Percentiles rank a stretch among this genome's conserved stretches.
Conservation (phyloP, 2,888 invertebrate genomes). For the Germaria angustata region DNA sequence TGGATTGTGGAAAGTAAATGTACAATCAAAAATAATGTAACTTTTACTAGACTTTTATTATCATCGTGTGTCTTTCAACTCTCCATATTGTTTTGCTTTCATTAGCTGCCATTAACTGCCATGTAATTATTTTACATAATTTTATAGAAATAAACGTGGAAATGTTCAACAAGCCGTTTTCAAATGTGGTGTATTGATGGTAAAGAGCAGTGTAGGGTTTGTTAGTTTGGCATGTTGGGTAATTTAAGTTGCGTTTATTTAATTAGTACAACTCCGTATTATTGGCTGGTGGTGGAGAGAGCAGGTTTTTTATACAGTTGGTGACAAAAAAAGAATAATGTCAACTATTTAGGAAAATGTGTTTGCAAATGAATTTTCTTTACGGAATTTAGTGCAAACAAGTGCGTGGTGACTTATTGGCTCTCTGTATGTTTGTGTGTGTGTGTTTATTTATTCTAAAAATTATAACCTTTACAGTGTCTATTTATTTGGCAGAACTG, state of each 20-base stretch:
- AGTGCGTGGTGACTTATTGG: too few relatives aligned
- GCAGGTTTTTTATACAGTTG: slow-evolving; percentile 10
- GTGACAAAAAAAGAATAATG: not conserved
- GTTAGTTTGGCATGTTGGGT: slow-evolving; percentile 1
- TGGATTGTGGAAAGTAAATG: not conserved
- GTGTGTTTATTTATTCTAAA: too few relatives aligned
- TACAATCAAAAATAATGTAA: slow-evolving; percentile 1
- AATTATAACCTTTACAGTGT: too few relatives aligned
- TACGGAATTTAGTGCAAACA: not conserved
- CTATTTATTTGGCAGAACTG: too few relatives aligned
- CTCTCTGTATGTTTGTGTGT: too few relatives aligned
- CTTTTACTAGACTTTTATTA: slow-evolving; percentile 17
- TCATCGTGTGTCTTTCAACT: not conserved
- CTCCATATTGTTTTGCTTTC: not conserved
- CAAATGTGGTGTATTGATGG: not conserved
- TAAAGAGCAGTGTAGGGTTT: not conserved
- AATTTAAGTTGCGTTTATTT: not conserved
- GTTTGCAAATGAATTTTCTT: not conserved
- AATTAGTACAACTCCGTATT: slow-evolving; percentile 26
- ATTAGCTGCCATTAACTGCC: not conserved
- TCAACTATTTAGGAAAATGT: not conserved
- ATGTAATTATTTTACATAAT: slow-evolving; percentile 48
- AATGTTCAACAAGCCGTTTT: slow-evolving; percentile 16
- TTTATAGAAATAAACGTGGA: slow-evolving; percentile 45
- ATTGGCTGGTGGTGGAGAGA: not conserved